Base-by-base conservation (phyloP, 1,140 invertebrate species). In the Zaprionus ornatus region DNA sequence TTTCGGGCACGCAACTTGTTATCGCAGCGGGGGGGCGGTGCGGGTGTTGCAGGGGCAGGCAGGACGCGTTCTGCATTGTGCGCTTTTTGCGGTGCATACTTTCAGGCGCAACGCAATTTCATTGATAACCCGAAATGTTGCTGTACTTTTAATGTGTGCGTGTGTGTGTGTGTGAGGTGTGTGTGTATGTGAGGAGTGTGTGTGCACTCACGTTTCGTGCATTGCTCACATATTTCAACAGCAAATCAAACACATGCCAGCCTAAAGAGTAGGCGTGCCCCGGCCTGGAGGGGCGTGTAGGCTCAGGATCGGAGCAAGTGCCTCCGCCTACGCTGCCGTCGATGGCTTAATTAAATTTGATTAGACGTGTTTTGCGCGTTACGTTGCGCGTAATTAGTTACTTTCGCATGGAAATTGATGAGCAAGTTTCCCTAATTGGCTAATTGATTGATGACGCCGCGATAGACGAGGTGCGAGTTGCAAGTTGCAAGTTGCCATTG, bases 321-420 rank as follows among this genome's bases (percentile, higher is more conserved):
- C 55, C 50, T 60, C 56, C 23, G 19, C 60, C 61, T 19, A 68
- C 63, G 56, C 69, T 75, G 56, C 68, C 71, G 70, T 71, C 74
- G 84, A 90, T 90, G 79, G 80, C 85, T 90, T 90, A 90, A 90
- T 90, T 90, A 90, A 90, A 90, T 90, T 90, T 90, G 85, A 90
- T 90, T 90, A 90, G 85, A 87, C 80, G 79, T 90, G 75, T 85
- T 77, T 56, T 66, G 74, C n/a, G 40, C 74, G 48, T 90, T 90
- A 70, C 85, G 78, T 72, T 80, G 69, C 71, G 71, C 69, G 59
- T 80, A 88, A 87, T 87, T 87, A 87, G 84, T 88, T 88, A 87
- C 77, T 87, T 88, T 87, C 73, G 76, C 69, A 54, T 73, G 69
- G 69, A 74, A 84, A 77, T 83, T 88, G 81, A 84, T 84, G 71